Evolutionary conservation across 2,888 invertebrate species (phyloP), one percentile per base, ranked within the genome.

Genomic region (Molorchus minor): DNA sequence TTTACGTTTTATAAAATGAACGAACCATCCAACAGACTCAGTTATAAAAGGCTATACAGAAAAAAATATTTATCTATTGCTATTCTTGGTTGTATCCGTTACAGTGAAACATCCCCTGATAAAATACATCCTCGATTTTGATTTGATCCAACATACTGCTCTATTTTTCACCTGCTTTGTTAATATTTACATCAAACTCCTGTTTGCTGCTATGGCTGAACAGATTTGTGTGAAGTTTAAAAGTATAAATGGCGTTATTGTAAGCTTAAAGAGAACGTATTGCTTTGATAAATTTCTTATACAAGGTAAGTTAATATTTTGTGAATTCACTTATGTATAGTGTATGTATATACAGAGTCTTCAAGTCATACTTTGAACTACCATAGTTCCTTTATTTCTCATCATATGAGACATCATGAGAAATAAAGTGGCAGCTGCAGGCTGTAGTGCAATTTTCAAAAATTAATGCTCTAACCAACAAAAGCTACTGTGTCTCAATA

Each of bases 111-210:
- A 20, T 10, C 3, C 20, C 1, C 8, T 49, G n/a, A 35, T 49
- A 35, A 20, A 20, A 20, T 5, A 49, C 10, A 21, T 35, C 17
- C 5, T 36, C 3, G n/a, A 33, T 49, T 38, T 46, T 20, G 15
- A 49, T 20, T 4, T 10, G 1, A 2, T 36, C 17, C 20, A 49
- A 13, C 19, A 49, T 15, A 10, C 36, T 17, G 35, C 36, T 1
- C 15, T 49, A 3, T 49, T 36, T 21, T 2, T n/a, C 5, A 49
- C 21, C 2, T 7, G n/a, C 1, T 36, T 49, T 15, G 15, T 36
- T 7, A 46, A 46, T 35, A 12, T 13, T 30, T 49, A 36, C n/a
- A 29, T 29, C 10, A 45, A 45, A 30, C 30, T 15, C n/a, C 7
- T 36, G 7, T 49, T 49, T n/a, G 35, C 36, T 25, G 35, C 21